Base-by-base conservation (phyloP, 2,888 invertebrate species). In the Syritta pipiens region DNA sequence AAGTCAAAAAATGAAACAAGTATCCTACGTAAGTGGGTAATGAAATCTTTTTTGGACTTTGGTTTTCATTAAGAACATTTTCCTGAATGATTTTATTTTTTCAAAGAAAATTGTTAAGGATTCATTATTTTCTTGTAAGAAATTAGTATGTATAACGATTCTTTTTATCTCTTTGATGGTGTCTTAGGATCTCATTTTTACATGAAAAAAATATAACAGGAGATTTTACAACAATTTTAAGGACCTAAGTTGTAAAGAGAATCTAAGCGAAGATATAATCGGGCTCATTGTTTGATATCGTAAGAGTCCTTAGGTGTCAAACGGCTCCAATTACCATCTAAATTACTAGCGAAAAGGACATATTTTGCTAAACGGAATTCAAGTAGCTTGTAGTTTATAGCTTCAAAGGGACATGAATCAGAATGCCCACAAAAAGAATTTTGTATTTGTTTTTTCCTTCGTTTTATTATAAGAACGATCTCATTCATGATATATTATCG, bases 21-120 rank as follows among this genome's bases (percentile, higher is more conserved):
- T 69, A 51, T 63, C 44, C 44, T 32, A 44, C 22, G 48, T 67
- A 67, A 72, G 72, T 67, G 62, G 79, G 68, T 74, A 74, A 79
- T 79, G 79, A 79, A 79, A 79, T 74, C 79, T 46, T 35, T 42
- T 55, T 49, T 63, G 74, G 79, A 60, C 74, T 67, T 79, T 79
- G 67, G 51, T 62, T 79, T 74, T 74, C 60, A 74, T 79, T 74
- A 74, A 62, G 74, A 79, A 79, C 51, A 79, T 67, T 79, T 79
- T 68, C 57, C 62, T 53, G 49, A 79, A 35, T 42, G 28, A 60
- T 68, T 57, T 35, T 69, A 17, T 59, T 69, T 62, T 22, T 32
- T 59, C 28, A 48, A 19, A 28, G 48, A 22, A 57, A 20, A n/a
- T n/a, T n/a, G n/a, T 19, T 42, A 17, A 32, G 63, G 40, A 30